Conservation (phyloP, 2,113 vertebrate species). For the Cygnus buccinator region DNA sequence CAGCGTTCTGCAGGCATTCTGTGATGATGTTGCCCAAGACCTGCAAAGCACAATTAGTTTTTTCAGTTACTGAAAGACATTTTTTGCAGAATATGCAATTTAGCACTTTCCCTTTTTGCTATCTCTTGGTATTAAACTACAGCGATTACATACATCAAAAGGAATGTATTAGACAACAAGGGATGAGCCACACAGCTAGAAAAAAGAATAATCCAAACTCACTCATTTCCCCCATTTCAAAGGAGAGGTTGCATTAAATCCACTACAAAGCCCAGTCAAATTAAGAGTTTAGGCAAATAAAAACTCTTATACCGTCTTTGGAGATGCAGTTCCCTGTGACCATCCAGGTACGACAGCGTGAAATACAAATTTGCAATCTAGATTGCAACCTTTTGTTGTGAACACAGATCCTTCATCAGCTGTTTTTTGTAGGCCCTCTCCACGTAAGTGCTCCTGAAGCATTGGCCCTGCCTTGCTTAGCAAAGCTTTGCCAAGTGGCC, state of each 20-base stretch:
- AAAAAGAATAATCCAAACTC: not conserved
- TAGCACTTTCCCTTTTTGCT: not conserved
- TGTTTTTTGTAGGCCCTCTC: not conserved
- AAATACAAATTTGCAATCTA: slow-evolving; percentile 79
- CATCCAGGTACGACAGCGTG: slow-evolving; percentile 78
- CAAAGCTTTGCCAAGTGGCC: slow-evolving; percentile 80
- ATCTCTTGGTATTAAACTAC: not conserved
- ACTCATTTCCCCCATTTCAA: not conserved
- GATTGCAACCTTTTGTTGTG: slow-evolving; percentile 77
- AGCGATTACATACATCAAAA: not conserved
- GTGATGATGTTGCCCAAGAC: slow-evolving; percentile 76
- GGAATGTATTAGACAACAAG: not conserved
- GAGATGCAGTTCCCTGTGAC: slow-evolving; percentile 6
- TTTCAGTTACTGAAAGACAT: not conserved
- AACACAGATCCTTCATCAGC: slow-evolving; percentile 73
- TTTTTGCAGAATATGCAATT: not conserved
- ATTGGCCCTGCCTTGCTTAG: slow-evolving; percentile 78
- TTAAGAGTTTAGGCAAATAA: not conserved
- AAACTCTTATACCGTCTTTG: slow-evolving; percentile 74
- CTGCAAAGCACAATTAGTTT: slow-evolving; percentile 72
- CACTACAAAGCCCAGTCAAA: not conserved
- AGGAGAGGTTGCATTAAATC: not conserved
- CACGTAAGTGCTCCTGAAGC: slow-evolving; percentile 77
- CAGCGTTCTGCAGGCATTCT: slow-evolving; percentile 80
- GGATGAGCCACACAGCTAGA: not conserved